These are phyloP conservation scores for Heteromurus nitidus DNA, from an alignment of 2,888 invertebrate genomes.

Conservation along the genomic window DNA sequence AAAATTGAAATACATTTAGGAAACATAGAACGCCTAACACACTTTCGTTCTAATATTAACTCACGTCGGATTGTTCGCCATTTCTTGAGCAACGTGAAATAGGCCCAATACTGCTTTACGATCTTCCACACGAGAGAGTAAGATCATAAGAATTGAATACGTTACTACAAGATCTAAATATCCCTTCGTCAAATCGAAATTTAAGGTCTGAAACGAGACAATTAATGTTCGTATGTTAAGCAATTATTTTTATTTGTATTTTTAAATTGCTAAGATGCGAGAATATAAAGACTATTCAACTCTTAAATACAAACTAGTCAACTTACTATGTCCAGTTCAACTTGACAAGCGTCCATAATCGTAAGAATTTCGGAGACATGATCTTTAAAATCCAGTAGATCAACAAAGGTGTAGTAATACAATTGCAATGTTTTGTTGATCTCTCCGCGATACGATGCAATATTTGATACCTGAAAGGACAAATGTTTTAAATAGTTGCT, in stretches of 20 bases:
- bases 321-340: slow-evolving; percentile 90
- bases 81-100: slow-evolving; percentile 98
- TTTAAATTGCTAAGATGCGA: background rate
- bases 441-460: slow-evolving; percentile 91
- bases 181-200: slow-evolving; percentile 95
- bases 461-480: slow-evolving; percentile 78
- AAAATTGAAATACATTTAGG: background rate
- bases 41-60: slow-evolving; percentile 21
- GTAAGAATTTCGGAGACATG: slow-evolving; percentile 93
- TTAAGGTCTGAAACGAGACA: slow-evolving; percentile 81
- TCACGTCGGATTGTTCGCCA: slow-evolving; percentile 87
- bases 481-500: background rate
- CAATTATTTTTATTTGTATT: background rate
- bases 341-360: slow-evolving; percentile 96
- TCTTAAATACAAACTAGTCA: too few species aligned
- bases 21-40: background rate
- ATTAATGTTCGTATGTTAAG: background rate
- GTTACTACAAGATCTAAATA: slow-evolving; percentile 96
- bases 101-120: slow-evolving; percentile 96
- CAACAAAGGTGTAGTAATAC: slow-evolving; percentile 99
- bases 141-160: slow-evolving; percentile 96
- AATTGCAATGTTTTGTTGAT: slow-evolving; percentile 96
- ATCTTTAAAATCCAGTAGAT: slow-evolving; percentile 97
- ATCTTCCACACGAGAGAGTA: slow-evolving; percentile 98
- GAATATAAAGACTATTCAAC: background rate